Evolutionary conservation across 1,140 invertebrate species (phyloP).

Genomic region (Chymomyza costata): DNA sequence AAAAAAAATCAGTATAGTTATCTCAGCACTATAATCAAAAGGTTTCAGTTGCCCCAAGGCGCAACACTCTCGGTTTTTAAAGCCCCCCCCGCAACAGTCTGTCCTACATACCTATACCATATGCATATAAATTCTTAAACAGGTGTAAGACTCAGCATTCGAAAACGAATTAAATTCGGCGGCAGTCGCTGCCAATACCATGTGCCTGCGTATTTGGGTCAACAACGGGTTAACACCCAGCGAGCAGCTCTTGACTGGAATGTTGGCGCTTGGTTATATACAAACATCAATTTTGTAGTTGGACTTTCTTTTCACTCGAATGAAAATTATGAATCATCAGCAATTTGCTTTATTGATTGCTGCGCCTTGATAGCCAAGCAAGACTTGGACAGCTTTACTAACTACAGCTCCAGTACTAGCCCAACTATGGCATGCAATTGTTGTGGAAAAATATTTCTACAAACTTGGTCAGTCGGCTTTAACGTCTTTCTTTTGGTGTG

Average conservation of each 20-base stretch:
- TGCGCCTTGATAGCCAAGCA: constrained; percentile 22
- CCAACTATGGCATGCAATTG: too few relatives aligned
- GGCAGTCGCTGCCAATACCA: neutral
- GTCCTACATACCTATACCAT: too few relatives aligned
- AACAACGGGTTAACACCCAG: constrained; percentile 54
- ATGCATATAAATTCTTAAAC: too few relatives aligned
- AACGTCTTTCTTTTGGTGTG: constrained; percentile 33
- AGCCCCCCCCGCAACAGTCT: too few relatives aligned
- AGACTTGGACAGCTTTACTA: constrained; percentile 38
- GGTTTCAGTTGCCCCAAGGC: too few relatives aligned
- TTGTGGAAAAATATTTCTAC: constrained; percentile 23
- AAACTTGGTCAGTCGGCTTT: constrained; percentile 47
- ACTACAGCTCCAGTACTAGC: too few relatives aligned
- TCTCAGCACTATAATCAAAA: constrained; percentile 27
- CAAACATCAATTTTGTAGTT: constrained; percentile 23
- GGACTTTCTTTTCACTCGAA: constrained; percentile 62
- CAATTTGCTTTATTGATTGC: constrained; percentile 44
- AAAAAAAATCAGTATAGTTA: constrained; percentile 13
- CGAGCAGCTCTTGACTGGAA: constrained; percentile 1
- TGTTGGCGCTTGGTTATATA: too few relatives aligned
- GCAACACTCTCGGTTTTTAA: constrained; percentile 62
- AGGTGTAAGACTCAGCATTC: neutral
- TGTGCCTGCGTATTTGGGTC: constrained; percentile 51
- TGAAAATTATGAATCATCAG: constrained; percentile 47
- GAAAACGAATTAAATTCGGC: constrained; percentile 9